Conservation (phyloP, 1,140 invertebrate species). For the Teleogryllus occipitalis region DNA sequence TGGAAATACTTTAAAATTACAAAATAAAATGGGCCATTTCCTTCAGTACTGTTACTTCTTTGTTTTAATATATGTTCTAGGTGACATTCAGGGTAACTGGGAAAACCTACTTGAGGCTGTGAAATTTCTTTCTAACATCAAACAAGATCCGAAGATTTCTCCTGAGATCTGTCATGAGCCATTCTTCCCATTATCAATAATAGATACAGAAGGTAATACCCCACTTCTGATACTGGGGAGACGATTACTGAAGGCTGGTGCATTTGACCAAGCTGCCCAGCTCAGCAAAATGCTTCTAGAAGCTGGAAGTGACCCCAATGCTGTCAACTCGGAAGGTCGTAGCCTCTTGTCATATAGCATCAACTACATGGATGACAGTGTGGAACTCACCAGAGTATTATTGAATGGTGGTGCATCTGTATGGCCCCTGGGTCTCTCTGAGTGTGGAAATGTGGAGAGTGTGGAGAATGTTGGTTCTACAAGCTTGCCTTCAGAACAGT, state of each 20-base stretch:
- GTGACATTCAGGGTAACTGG: conserved; percentile 18
- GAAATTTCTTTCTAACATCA: conserved; percentile 8
- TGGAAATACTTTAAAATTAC: neutral
- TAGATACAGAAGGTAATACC: conserved; percentile 38
- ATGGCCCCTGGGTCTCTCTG: conserved; percentile 28
- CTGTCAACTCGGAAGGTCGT: conserved; percentile 30
- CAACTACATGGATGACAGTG: conserved; percentile 31
- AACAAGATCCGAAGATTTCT: neutral
- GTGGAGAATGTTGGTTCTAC: conserved; percentile 11
- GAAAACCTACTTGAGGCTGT: conserved; percentile 12
- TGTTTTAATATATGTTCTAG: neutral
- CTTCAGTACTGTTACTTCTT: neutral
- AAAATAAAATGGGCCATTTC: neutral
- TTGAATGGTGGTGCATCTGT: conserved; percentile 33
- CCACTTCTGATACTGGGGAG: conserved; percentile 35
- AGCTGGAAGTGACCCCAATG: conserved; percentile 31
- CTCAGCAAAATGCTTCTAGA: conserved; percentile 29
- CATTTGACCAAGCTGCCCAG: conserved; percentile 29
- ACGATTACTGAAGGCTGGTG: conserved; percentile 29
- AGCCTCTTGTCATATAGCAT: conserved; percentile 34
- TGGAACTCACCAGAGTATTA: conserved; percentile 31
- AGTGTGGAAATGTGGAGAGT: conserved; percentile 24
- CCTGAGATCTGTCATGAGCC: neutral
- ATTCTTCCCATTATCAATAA: conserved; percentile 9
- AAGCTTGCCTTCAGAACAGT: conserved; percentile 12